These are phyloP conservation scores for Hippolais icterina DNA, from an alignment of 2,113 vertebrate genomes.

Conservation along the genomic window DNA sequence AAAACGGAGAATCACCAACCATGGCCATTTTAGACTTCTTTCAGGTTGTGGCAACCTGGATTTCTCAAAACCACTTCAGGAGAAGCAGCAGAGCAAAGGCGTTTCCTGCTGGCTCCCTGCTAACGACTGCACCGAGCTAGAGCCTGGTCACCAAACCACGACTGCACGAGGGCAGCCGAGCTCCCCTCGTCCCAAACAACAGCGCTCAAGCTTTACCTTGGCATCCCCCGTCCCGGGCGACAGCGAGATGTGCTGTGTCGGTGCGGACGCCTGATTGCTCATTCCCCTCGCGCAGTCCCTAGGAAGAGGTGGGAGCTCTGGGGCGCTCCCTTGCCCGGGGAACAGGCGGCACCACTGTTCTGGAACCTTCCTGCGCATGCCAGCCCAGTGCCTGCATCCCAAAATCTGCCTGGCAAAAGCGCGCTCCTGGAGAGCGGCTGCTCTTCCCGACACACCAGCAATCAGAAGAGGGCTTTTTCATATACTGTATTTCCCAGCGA, in stretches of 20 bases:
- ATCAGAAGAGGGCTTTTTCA: neutral
- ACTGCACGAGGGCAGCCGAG: neutral
- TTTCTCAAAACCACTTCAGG: neutral
- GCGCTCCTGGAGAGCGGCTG: neutral
- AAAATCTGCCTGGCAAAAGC: neutral
- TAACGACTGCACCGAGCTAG: neutral
- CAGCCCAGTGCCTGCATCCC: neutral
- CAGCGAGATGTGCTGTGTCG: neutral
- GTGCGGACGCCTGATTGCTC: neutral
- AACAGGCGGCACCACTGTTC: slow-evolving; percentile 33
- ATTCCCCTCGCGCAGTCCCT: neutral
- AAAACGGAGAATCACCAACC: neutral
- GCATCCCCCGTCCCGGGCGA: neutral
- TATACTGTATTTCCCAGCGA: neutral
- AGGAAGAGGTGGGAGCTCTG: neutral
- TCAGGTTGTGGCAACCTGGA: neutral
- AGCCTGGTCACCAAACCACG: neutral
- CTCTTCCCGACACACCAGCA: neutral
- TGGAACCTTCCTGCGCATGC: slow-evolving; percentile 63
- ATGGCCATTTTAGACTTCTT: neutral
- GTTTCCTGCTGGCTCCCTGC: neutral
- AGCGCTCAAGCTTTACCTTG: fast-evolving
- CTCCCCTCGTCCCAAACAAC: neutral
- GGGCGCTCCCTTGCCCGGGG: neutral
- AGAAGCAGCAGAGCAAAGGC: neutral